These are phyloP conservation scores for Volucella inflata DNA, from an alignment of 2,888 invertebrate genomes.

Conservation along the genomic window DNA sequence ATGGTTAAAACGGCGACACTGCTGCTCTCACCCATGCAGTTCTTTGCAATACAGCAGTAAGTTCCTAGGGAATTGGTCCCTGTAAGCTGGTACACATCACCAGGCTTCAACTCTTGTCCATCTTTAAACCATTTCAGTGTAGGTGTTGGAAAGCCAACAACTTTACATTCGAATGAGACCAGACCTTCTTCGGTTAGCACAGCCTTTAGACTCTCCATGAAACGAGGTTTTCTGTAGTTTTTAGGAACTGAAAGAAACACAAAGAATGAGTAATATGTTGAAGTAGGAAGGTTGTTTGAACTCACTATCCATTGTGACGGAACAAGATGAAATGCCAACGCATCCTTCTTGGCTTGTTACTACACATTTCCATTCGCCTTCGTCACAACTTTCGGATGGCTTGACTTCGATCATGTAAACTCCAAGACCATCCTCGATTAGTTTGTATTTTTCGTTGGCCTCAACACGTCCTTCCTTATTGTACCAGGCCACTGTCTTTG, in stretches of 20 bases:
- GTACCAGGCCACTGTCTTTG: constrained; percentile 92
- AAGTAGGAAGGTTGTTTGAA: constrained; percentile 43
- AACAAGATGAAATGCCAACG: constrained; percentile 90
- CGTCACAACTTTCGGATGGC: constrained; percentile 91
- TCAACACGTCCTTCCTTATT: constrained; percentile 92
- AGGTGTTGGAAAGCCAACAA: constrained; percentile 95
- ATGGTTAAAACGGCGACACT: constrained; percentile 94
- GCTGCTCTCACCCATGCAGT: constrained; percentile 95
- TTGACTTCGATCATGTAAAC: constrained; percentile 91
- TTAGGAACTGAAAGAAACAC: constrained; percentile 89
- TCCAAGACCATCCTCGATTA: constrained; percentile 92
- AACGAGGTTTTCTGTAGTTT: constrained; percentile 94
- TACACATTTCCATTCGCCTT: constrained; percentile 95
- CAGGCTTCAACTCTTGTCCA: constrained; percentile 94
- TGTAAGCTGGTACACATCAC: constrained; percentile 95
- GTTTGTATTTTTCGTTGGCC: constrained; percentile 88
- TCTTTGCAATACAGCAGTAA: constrained; percentile 94
- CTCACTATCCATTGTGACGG: constrained; percentile 91
- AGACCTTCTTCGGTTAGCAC: constrained; percentile 95
- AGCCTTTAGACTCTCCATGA: constrained; percentile 95
- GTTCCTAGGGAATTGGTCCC: constrained; percentile 95
- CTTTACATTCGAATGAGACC: constrained; percentile 96
- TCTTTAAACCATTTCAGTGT: constrained; percentile 95
- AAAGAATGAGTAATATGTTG: background rate
- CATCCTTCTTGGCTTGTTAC: constrained; percentile 90